A percentile compares a stretch with the other conserved stretches of the same genome.
Conservation (phyloP, 2,113 vertebrate genomes). For the Tychaedon coryphoeus region DNA sequence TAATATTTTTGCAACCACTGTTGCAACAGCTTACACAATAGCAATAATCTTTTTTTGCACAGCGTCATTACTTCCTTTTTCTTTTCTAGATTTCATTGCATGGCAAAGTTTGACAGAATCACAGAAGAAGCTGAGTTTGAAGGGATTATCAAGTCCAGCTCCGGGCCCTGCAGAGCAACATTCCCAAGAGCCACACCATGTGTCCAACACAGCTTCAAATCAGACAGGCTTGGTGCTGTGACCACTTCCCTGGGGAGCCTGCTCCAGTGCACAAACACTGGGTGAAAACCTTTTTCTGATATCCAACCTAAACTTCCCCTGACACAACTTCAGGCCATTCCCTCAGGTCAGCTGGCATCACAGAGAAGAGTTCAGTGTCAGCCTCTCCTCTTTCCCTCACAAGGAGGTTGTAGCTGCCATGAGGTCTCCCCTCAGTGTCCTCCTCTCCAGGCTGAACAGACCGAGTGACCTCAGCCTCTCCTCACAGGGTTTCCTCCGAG, state of each 20-base stretch:
- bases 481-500: accelerated
- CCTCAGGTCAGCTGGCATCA: accelerated
- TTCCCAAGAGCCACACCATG: not conserved
- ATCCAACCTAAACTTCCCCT: not conserved
- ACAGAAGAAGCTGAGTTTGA: not conserved
- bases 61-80: not conserved
- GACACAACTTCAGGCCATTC: not conserved
- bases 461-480: not conserved
- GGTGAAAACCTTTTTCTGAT: not conserved
- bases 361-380: not conserved
- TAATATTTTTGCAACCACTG: not conserved
- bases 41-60: not conserved
- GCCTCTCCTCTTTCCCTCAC: not conserved
- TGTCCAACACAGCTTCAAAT: too few relatives aligned
- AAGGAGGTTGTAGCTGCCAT: not conserved
- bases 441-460: not conserved
- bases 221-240: not conserved
- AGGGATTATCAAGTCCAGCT: not conserved
- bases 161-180: not conserved
- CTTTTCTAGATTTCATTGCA: not conserved
- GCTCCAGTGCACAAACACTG: accelerated
- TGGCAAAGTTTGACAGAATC: not conserved
- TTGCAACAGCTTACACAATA: not conserved
- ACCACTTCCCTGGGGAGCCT: not conserved
- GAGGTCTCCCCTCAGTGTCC: not conserved